These are phyloP conservation scores for Polietes domitor DNA, from an alignment of 2,888 invertebrate species.

Conservation along the genomic window DNA sequence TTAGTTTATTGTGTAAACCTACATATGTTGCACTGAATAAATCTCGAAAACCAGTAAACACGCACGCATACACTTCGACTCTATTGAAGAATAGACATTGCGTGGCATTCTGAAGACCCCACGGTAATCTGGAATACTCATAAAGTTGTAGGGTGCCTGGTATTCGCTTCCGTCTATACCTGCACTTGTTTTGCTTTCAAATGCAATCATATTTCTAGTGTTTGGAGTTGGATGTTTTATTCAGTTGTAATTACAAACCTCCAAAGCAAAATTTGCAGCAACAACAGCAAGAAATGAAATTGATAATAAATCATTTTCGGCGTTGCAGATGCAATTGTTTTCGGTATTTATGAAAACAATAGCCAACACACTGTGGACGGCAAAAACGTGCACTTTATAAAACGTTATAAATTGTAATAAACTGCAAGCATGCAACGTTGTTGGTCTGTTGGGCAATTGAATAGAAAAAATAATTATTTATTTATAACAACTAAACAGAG, in stretches of 20 bases:
- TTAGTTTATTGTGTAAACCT: no score
- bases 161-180: no score
- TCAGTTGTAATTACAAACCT: background rate
- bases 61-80: no score
- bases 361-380: background rate
- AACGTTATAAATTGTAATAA: background rate
- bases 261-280: background rate
- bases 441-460: background rate
- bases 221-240: background rate
- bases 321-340: conserved; percentile 8
- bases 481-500: no score
- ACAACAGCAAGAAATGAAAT: conserved; percentile 1
- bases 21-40: no score
- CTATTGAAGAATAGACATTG: no score
- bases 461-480: background rate
- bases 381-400: background rate
- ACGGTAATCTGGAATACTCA: no score
- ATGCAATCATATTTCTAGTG: background rate
- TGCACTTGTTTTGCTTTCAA: no score
- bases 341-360: conserved; percentile 27
- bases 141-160: no score
- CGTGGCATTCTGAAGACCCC: no score
- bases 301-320: conserved; percentile 32
- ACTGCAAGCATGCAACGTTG: background rate
- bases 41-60: no score